phyloP scores from a whole-genome alignment of 2,113 vertebrate species.

The Dryoscopus gambensis region DNA sequence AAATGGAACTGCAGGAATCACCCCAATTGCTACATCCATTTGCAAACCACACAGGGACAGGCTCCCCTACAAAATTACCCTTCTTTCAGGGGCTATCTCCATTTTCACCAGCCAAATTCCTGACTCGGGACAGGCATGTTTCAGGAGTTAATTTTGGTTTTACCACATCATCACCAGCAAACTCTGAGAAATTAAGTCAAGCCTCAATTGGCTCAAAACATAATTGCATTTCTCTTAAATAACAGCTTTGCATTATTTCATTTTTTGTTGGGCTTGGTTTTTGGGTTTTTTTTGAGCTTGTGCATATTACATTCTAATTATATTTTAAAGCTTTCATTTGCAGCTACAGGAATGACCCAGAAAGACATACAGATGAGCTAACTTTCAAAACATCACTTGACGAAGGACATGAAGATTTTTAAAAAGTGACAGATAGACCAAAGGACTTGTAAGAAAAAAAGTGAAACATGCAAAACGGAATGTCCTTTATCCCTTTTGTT shows the following conservation, averaged over 20 bases:
- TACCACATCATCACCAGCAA: neutral
- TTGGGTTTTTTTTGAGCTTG: neutral
- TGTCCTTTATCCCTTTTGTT: neutral
- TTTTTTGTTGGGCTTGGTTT: neutral
- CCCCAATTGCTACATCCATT: neutral
- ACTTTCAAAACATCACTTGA: neutral
- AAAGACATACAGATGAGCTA: neutral
- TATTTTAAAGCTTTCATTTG: neutral
- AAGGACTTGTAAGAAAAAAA: neutral
- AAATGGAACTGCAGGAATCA: neutral
- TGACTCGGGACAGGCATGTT: neutral
- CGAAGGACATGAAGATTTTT: neutral
- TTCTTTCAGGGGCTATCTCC: neutral
- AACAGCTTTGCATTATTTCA: neutral
- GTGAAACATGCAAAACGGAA: neutral
- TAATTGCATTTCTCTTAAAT: constrained; percentile 29
- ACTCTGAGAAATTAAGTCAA: constrained; percentile 26
- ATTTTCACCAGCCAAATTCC: neutral
- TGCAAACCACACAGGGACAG: neutral
- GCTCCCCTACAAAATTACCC: neutral
- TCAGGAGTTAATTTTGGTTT: neutral
- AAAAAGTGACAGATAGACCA: neutral
- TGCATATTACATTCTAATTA: neutral
- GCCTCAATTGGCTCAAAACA: constrained; percentile 7
- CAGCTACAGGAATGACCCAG: neutral